phyloP scores from a whole-genome alignment of 2,888 invertebrate species.

The Troilus luridus region DNA sequence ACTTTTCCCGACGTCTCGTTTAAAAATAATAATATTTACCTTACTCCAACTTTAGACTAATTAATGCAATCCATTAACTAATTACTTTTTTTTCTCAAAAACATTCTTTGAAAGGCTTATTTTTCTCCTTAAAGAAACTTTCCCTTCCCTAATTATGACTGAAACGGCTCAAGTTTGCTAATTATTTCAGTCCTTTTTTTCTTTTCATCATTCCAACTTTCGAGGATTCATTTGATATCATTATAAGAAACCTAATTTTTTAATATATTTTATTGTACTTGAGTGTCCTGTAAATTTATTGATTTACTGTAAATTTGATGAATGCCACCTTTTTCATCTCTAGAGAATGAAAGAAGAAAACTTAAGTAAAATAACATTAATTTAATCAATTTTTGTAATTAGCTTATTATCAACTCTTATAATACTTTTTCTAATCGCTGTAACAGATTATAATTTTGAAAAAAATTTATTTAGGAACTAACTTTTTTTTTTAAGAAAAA shows the following conservation, averaged over 20 bases:
- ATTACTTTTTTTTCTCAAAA: background rate
- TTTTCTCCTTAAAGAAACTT: constrained; percentile 15
- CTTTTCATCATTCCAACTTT: constrained; percentile 1
- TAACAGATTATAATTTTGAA: no score
- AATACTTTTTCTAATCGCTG: no score
- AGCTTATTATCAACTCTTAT: no score
- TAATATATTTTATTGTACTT: background rate
- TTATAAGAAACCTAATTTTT: background rate
- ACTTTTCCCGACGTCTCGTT: background rate
- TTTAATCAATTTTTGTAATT: no score
- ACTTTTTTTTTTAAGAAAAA: no score
- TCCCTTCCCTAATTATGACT: background rate
- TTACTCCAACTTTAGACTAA: background rate
- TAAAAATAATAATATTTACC: background rate
- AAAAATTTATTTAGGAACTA: no score
- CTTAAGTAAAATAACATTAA: no score
- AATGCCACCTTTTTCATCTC: background rate
- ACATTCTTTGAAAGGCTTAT: constrained; percentile 27
- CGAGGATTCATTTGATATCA: background rate
- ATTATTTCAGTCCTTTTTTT: background rate
- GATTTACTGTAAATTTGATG: background rate
- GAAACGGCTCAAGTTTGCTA: constrained; percentile 20
- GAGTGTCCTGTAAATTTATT: background rate
- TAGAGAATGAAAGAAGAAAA: no score
- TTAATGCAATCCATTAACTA: constrained; percentile 18